phyloP scores from a whole-genome alignment of 2,113 vertebrate genomes.

The Prunella fulvescens region DNA sequence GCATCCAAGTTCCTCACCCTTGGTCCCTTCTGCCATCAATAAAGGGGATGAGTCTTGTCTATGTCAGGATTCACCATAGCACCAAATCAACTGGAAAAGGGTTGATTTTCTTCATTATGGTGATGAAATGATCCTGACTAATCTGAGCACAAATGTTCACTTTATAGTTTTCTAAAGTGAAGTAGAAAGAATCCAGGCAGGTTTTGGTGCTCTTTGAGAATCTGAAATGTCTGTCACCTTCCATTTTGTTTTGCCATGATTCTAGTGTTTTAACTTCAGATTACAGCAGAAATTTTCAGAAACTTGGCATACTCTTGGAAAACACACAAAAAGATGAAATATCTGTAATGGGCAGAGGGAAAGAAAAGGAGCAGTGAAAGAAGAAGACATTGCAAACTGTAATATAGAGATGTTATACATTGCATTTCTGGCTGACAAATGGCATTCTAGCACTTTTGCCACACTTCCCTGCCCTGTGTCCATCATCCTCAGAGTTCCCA shows the following conservation, averaged over 20 bases:
- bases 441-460: not conserved
- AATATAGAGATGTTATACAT: not conserved
- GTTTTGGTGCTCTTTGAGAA: not conserved
- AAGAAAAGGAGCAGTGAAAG: not conserved
- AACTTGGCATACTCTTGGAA: not conserved
- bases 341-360: not conserved
- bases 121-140: not conserved
- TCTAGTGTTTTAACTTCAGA: not conserved
- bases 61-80: not conserved
- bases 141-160: not conserved
- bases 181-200: not conserved
- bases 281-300: not conserved
- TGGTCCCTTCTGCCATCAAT: not conserved
- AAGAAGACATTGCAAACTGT: not conserved
- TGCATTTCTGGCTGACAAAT: not conserved
- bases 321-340: not conserved
- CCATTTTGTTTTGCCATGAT: not conserved
- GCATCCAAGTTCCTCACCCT: not conserved
- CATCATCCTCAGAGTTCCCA: not conserved
- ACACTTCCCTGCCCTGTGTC: not conserved
- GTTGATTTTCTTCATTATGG: not conserved
- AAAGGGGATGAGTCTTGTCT: not conserved
- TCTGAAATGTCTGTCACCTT: not conserved
- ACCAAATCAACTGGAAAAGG: not conserved
- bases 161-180: not conserved